Conservation (phyloP, 2,888 invertebrate species). For the Prenolepis imparis region DNA sequence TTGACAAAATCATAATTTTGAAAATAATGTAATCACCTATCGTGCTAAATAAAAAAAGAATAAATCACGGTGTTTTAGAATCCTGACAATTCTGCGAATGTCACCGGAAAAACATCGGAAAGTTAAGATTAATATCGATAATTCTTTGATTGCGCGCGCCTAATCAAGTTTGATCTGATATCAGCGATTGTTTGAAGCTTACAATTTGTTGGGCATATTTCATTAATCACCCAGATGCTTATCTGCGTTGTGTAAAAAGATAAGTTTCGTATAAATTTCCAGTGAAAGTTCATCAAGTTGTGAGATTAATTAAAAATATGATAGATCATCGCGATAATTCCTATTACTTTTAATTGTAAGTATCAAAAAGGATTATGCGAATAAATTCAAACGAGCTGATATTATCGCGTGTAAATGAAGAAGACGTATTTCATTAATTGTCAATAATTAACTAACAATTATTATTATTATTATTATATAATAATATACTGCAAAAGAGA, state of each 20-base stretch:
- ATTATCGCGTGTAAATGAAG: background rate
- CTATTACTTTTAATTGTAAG: background rate
- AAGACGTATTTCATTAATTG: background rate
- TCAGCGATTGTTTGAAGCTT: background rate
- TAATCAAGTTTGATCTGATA: background rate
- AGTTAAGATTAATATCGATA: background rate
- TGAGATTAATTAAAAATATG: background rate
- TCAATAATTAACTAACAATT: slow-evolving; percentile 2
- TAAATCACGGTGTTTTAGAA: background rate
- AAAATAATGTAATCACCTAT: background rate
- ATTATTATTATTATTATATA: background rate
- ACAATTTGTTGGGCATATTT: background rate
- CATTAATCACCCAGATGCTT: slow-evolving; percentile 33
- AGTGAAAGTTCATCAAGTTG: background rate
- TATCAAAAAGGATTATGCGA: background rate
- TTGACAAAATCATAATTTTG: background rate
- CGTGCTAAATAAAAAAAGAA: background rate
- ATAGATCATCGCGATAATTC: background rate
- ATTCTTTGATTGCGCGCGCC: background rate
- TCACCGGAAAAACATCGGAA: background rate
- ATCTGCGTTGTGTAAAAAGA: slow-evolving; percentile 17
- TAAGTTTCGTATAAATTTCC: slow-evolving; percentile 9
- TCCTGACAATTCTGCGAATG: background rate
- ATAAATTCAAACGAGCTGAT: background rate
- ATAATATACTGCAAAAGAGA: background rate